These are phyloP conservation scores for Phasianus colchicus DNA, from an alignment of 2,113 vertebrate species.

Conservation along the genomic window DNA sequence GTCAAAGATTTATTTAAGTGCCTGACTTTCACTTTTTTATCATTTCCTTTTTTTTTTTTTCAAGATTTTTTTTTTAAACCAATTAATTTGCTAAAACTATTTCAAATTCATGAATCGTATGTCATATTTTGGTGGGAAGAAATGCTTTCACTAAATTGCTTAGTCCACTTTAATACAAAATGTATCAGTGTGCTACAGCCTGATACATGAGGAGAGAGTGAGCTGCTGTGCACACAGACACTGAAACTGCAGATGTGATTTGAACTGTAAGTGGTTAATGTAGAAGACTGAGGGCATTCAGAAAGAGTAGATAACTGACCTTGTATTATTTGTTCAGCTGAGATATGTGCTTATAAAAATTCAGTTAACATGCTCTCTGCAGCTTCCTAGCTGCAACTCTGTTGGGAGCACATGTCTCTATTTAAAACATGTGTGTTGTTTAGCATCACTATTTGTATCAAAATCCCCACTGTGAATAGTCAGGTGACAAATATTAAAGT, in stretches of 20 bases:
- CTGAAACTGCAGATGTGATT: slow-evolving; percentile 6
- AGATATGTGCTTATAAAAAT: slow-evolving; percentile 59
- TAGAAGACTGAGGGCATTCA: slow-evolving; percentile 41
- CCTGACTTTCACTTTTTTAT: not conserved
- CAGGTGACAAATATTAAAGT: slow-evolving; percentile 59
- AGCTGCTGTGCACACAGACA: not conserved
- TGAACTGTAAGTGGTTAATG: slow-evolving; percentile 21
- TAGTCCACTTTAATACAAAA: not conserved
- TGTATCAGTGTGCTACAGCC: not conserved
- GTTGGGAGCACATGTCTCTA: slow-evolving; percentile 31
- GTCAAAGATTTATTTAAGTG: not conserved
- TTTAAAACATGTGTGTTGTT: slow-evolving; percentile 57
- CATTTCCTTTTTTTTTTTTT: not conserved
- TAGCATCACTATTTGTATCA: slow-evolving; percentile 36
- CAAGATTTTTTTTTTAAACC: not conserved
- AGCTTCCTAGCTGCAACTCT: slow-evolving; percentile 43
- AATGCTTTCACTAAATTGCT: not conserved
- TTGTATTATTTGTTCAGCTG: slow-evolving; percentile 56
- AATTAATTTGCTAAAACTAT: not conserved
- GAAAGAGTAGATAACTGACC: slow-evolving; percentile 44
- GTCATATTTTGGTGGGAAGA: not conserved
- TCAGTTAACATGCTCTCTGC: slow-evolving; percentile 43
- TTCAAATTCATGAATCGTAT: not conserved
- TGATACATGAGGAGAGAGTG: not conserved
- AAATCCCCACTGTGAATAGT: slow-evolving; percentile 61